Conservation (phyloP, 2,113 vertebrate species). For the Cathartes aura region DNA sequence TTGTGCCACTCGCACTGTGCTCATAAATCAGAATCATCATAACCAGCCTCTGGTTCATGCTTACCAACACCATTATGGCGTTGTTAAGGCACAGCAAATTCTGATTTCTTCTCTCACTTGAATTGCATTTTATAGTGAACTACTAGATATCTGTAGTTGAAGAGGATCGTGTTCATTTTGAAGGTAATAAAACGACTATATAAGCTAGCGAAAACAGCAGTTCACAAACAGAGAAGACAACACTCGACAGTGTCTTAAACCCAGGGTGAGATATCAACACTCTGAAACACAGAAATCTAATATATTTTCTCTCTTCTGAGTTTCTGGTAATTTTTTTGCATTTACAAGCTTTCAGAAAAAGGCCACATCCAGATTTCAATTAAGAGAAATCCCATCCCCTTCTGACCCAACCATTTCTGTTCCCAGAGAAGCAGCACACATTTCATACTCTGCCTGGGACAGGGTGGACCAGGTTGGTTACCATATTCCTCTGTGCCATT, state of each 20-base stretch:
- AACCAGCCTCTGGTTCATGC: not conserved
- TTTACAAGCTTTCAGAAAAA: not conserved
- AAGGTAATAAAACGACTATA: not conserved
- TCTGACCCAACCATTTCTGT: not conserved
- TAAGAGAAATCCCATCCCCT: not conserved
- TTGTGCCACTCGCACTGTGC: not conserved
- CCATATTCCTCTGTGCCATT: not conserved
- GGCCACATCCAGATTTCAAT: not conserved
- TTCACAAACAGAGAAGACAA: not conserved
- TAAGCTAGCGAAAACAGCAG: not conserved
- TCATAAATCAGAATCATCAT: not conserved
- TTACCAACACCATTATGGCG: fast-evolving
- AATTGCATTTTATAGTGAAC: not conserved
- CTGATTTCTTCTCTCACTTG: not conserved
- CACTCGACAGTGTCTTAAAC: not conserved
- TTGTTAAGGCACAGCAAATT: not conserved
- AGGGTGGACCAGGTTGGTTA: not conserved
- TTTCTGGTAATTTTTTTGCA: not conserved
- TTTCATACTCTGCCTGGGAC: not conserved
- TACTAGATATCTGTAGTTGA: not conserved
- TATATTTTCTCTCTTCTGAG: not conserved
- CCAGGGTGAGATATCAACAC: not conserved
- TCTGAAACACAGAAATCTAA: not conserved
- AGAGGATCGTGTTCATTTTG: not conserved
- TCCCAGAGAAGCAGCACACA: not conserved